A percentile compares a stretch with the other conserved stretches of the same genome.
Evolutionary conservation across 2,888 invertebrate species (phyloP).

Genomic region (Mythimna loreyi): DNA sequence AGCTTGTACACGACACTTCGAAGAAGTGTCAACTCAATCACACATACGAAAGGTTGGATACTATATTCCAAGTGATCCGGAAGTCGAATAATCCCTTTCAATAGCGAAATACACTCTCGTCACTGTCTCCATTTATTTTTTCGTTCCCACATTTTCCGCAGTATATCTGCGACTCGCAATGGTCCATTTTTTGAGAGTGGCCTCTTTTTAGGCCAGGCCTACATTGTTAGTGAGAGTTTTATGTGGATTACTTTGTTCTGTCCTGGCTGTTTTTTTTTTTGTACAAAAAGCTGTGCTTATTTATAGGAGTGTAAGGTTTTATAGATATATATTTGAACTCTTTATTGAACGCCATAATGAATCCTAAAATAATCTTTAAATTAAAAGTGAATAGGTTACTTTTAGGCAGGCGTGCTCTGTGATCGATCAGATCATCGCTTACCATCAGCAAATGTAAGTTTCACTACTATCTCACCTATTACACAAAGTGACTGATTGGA

Average conservation of each 20-base stretch:
- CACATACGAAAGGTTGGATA: background rate
- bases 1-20: background rate
- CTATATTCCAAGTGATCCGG: background rate
- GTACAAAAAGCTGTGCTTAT: background rate
- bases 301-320: no score
- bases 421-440: no score
- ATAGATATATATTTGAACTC: no score
- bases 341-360: no score
- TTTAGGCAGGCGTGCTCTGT: no score
- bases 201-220: background rate
- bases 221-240: slow-evolving; percentile 14
- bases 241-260: background rate
- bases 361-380: no score
- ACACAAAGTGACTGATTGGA: no score
- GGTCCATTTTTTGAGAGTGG: slow-evolving; percentile 17
- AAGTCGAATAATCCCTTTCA: background rate
- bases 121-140: slow-evolving; percentile 26
- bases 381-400: no score
- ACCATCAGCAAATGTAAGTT: no score
- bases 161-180: slow-evolving; percentile 2
- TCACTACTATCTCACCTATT: no score
- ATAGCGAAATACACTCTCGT: background rate
- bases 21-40: background rate
- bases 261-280: background rate
- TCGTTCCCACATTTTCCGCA: background rate